phyloP scores from a whole-genome alignment of 35 echinoderm and acorn worm species.

The Lytechinus pictus region DNA sequence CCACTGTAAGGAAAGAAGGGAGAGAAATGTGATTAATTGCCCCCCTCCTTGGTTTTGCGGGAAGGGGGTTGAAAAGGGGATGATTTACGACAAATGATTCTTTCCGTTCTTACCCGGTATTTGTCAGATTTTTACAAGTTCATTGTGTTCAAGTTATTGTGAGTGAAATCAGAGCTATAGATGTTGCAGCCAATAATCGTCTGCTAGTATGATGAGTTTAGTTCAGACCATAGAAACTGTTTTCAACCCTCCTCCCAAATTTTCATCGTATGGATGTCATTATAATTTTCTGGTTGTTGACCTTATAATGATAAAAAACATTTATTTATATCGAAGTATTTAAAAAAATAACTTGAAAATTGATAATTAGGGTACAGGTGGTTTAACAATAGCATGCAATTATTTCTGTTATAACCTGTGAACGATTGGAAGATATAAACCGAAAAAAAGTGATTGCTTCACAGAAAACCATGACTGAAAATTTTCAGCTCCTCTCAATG shows the following conservation, averaged over 20 bases:
- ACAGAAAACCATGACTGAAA: too few relatives aligned
- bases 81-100: background rate
- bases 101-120: background rate
- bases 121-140: background rate
- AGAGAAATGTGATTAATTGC: slow-evolving; percentile 13
- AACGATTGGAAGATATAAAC: too few relatives aligned
- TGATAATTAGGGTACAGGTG: background rate
- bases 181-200: background rate
- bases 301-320: background rate
- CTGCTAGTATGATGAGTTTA: background rate
- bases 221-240: background rate
- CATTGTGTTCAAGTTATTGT: background rate
- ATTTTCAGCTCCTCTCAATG: too few relatives aligned
- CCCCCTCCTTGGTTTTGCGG: background rate
- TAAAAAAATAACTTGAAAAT: background rate
- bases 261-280: background rate
- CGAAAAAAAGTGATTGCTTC: too few relatives aligned
- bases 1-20: background rate
- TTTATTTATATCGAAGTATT: background rate
- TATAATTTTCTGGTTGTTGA: slow-evolving; percentile 14
- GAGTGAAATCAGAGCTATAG: background rate
- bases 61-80: background rate
- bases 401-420: background rate
- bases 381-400: background rate
- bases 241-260: background rate